Evolutionary conservation across 2,888 invertebrate genomes (phyloP).

Genomic region (Norana najaformis): DNA sequence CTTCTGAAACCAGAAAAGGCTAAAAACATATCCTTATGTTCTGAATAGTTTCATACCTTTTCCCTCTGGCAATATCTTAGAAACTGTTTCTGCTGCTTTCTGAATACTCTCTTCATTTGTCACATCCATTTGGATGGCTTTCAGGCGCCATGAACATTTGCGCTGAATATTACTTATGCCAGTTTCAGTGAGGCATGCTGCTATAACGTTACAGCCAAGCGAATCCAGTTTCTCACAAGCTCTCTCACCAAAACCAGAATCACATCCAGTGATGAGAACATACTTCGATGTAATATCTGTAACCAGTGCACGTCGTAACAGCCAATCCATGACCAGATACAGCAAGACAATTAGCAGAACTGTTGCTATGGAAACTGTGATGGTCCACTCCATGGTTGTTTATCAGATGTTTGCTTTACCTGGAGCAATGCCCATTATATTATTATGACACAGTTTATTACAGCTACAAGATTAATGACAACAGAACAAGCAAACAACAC

Average conservation of each 20-base stretch:
- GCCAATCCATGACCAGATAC: neutral
- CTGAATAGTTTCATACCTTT: neutral
- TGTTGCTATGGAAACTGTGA: neutral
- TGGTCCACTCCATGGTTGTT: neutral
- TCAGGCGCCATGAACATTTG: slow-evolving; percentile 41
- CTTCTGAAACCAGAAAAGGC: neutral
- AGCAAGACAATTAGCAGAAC: slow-evolving; percentile 3
- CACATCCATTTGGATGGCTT: slow-evolving; percentile 57
- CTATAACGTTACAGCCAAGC: slow-evolving; percentile 33
- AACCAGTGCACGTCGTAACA: neutral
- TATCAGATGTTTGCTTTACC: neutral
- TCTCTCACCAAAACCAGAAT: slow-evolving; percentile 35
- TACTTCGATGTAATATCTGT: slow-evolving; percentile 22
- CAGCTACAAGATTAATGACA: neutral
- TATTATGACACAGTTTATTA: neutral
- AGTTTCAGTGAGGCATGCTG: slow-evolving; percentile 29
- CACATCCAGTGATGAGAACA: slow-evolving; percentile 34
- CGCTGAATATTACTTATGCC: slow-evolving; percentile 23
- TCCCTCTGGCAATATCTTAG: neutral
- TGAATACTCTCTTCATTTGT: slow-evolving; percentile 50
- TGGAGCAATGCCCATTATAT: neutral
- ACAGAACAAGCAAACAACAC: too few species aligned
- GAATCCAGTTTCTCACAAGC: slow-evolving; percentile 30
- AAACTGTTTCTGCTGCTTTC: neutral
- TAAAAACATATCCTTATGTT: neutral